Evolutionary conservation across 2,113 vertebrate genomes (phyloP), one percentile per base, ranked within the genome.

Genomic region (Danionella cerebrum): DNA sequence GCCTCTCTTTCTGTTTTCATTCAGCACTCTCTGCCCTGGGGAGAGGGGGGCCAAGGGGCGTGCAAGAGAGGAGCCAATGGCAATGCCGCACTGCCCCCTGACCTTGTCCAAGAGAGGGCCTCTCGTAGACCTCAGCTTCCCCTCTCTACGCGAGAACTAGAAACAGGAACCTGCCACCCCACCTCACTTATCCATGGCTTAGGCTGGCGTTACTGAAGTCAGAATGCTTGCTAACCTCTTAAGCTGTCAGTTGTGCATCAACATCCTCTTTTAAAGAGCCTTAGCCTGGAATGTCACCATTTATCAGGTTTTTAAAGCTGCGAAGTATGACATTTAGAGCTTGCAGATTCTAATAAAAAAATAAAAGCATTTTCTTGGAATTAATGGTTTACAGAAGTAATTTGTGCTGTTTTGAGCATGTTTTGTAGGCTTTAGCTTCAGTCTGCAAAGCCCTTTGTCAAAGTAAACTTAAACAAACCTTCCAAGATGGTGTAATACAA

Each of bases 61-160:
- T 77, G 73, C 39, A 22, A 73, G 68, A 55, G 52, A 63, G 55
- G 48, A 59, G 70, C 79, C 79, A 81, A 81, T 81, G 63, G 65
- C 33, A 21, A 59, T 5, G 19, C 42, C 48, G 5, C 50, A 22
- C 60, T 67, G 54, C 65, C 52, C 74, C 68, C 60, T 81, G 79
- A 76, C 77, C 73, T 76, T 74, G 71, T 76, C 65, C 36, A 62
- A 72, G 45, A 74, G 72, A 60, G 79, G 72, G 75, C 73, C 72
- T 72, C 75, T 70, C 31, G 33, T 57, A 63, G 60, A 48, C 64
- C 47, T 64, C 70, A 25, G 36, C 39, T 69, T 65, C 47, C 36
- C 51, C 19, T 51, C 6, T 44, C 44, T 45, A 25, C 45, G 33
- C 11, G 16, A 21, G 64, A 31, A 44, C 19, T 2, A 29, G 29